phyloP scores from a whole-genome alignment of 2,797 vertebrate genomes.

The Salarias fasciatus region DNA sequence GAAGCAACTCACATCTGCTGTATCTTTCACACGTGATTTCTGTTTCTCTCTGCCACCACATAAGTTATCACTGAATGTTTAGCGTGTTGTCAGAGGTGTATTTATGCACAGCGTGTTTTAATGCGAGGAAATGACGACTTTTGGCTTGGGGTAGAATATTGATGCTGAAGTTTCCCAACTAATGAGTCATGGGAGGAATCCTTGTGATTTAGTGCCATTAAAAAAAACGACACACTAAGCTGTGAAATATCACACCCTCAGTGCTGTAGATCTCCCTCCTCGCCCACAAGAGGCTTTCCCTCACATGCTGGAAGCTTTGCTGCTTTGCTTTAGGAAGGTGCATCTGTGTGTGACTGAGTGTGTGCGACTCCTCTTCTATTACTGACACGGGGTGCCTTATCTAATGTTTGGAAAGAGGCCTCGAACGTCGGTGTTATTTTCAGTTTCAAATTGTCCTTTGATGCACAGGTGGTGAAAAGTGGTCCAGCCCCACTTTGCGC shows the following conservation, averaged over 20 bases:
- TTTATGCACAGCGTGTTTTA: conserved; percentile 7
- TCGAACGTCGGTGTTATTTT: too few relatives aligned
- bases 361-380: conserved; percentile 6
- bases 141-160: conserved; percentile 13
- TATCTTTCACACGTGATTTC: conserved; percentile 3
- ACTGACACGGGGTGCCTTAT: neutral
- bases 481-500: too few relatives aligned
- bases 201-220: conserved; percentile 52
- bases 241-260: conserved; percentile 71
- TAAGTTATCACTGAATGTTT: conserved; percentile 26
- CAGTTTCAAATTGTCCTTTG: too few relatives aligned
- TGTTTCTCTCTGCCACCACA: too few relatives aligned
- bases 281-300: conserved; percentile 66
- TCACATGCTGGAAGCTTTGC: conserved; percentile 51
- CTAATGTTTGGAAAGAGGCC: too few relatives aligned
- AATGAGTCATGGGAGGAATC: conserved; percentile 66
- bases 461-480: too few relatives aligned
- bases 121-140: conserved; percentile 31
- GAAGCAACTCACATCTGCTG: conserved; percentile 13
- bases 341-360: conserved; percentile 6
- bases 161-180: conserved; percentile 43
- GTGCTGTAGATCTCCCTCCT: conserved; percentile 57
- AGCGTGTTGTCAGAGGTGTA: conserved; percentile 18
- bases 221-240: conserved; percentile 41
- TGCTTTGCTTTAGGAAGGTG: conserved; percentile 33